These are phyloP conservation scores for Styela clava DNA, from an alignment of 23 tunicate genomes.

Conservation along the genomic window DNA sequence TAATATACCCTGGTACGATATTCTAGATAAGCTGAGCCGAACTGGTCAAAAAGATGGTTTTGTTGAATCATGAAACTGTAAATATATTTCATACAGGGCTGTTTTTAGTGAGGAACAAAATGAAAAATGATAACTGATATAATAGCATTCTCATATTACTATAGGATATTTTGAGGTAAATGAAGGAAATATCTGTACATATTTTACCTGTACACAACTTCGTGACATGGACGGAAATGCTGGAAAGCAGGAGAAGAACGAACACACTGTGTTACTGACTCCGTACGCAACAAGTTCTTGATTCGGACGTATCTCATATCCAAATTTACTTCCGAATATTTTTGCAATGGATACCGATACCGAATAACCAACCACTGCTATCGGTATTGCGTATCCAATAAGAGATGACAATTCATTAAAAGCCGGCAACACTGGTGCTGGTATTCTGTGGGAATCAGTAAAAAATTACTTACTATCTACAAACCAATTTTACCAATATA, in stretches of 20 bases:
- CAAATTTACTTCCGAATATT: slow-evolving; percentile 66
- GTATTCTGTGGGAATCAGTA: too few relatives aligned
- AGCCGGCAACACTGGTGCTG: slow-evolving; percentile 42
- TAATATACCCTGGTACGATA: too few relatives aligned
- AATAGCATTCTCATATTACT: too few relatives aligned
- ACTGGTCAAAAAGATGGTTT: too few relatives aligned
- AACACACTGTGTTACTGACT: slow-evolving; percentile 41
- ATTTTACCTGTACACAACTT: slow-evolving; percentile 67
- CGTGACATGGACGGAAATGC: slow-evolving; percentile 80
- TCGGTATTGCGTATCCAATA: slow-evolving; percentile 57
- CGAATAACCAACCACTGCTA: slow-evolving; percentile 65
- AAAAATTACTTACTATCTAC: background rate
- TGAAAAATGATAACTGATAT: background rate
- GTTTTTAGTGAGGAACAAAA: background rate
- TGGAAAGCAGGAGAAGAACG: slow-evolving; percentile 64
- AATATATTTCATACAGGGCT: too few relatives aligned
- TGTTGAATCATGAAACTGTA: too few relatives aligned
- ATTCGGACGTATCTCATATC: slow-evolving; percentile 56
- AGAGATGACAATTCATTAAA: slow-evolving; percentile 33
- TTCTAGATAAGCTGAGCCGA: too few relatives aligned
- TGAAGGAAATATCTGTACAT: background rate
- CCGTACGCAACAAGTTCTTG: slow-evolving; percentile 72
- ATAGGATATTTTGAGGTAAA: background rate
- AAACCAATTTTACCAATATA: background rate
- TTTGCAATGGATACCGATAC: slow-evolving; percentile 72